Evolutionary conservation across 2,888 invertebrate genomes (phyloP), one percentile per base, ranked within the genome.

Genomic region (Sesia apiformis): DNA sequence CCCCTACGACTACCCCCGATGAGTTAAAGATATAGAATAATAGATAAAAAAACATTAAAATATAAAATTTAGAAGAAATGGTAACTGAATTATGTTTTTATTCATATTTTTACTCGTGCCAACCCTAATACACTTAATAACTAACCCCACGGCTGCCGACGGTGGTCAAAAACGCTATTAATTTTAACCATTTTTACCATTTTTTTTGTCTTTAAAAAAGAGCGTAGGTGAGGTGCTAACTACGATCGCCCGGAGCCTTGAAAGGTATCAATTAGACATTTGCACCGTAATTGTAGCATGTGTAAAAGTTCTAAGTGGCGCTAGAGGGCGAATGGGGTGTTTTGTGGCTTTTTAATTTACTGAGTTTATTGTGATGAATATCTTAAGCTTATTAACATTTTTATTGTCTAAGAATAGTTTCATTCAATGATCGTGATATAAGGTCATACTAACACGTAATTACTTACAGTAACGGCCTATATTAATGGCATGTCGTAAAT

Each of bases 281-380:
- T 56, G 58, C 55, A 43, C 63, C 58, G 62, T 71, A 73, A 72
- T 71, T 65, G 69, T 64, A 73, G 80, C 80, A 83, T 78, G 81
- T 81, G 84, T 82, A 76, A 79, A 72, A 59, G 64, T 56, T 65
- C 58, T 80, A 80, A 83, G 77, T 84, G 84, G 84, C 85, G 84
- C 86, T 72, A 63, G 59, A 58, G 75, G 81, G 66, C 52, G 23
- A 46, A 46, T 58, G 63, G 69, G 63, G 59, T 56, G 57, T 60
- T 66, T 66, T 67, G 71, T 62, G 70, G 68, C 60, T 54, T 62
- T 70, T 61, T 69, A 58, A 54, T 58, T 58, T 58, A 46, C 8
- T 46, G n/a, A 46, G 4, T 46, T 23, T 23, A 23, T 23, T 23
- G 23, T 23, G 23, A 1, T 23, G 23, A 23, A 23, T 23, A 23